These are phyloP conservation scores for Sitta carolinensis DNA, from an alignment of 2,797 vertebrate species.

Conservation along the genomic window DNA sequence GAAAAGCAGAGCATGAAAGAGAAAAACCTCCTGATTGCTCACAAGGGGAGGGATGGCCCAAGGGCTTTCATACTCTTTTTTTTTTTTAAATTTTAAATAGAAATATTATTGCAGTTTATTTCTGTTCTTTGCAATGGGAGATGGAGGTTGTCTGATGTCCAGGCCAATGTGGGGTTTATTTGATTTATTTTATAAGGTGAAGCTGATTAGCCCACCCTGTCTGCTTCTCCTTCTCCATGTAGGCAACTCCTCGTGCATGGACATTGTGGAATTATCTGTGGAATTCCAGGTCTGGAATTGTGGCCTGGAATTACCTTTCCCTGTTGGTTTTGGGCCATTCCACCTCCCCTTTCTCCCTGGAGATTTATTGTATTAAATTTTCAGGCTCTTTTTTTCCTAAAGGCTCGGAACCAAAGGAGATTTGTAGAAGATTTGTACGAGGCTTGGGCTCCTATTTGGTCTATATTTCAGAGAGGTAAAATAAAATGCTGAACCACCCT, in stretches of 20 bases:
- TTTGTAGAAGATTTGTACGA: slow-evolving; percentile 43
- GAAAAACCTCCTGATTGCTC: background rate
- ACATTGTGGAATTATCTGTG: no score
- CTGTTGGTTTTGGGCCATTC: background rate
- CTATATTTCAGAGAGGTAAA: slow-evolving; percentile 31
- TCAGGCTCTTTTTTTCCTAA: background rate
- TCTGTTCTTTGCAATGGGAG: background rate
- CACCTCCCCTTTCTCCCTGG: background rate
- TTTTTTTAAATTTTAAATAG: background rate
- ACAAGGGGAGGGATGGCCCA: background rate
- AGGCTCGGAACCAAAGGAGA: background rate
- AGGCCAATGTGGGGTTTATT: background rate
- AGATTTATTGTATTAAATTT: slow-evolving; percentile 15
- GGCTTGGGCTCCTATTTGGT: background rate
- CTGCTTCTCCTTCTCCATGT: background rate
- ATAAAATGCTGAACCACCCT: background rate
- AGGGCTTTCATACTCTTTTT: background rate
- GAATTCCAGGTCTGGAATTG: fast-evolving
- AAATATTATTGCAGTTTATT: background rate
- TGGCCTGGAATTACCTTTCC: background rate
- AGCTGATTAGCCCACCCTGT: background rate
- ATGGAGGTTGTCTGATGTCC: background rate
- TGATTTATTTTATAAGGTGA: background rate
- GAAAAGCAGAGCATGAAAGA: background rate
- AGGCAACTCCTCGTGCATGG: background rate